Base-by-base conservation (phyloP, 1,140 invertebrate species). In the Pogonomyrmex californicus region DNA sequence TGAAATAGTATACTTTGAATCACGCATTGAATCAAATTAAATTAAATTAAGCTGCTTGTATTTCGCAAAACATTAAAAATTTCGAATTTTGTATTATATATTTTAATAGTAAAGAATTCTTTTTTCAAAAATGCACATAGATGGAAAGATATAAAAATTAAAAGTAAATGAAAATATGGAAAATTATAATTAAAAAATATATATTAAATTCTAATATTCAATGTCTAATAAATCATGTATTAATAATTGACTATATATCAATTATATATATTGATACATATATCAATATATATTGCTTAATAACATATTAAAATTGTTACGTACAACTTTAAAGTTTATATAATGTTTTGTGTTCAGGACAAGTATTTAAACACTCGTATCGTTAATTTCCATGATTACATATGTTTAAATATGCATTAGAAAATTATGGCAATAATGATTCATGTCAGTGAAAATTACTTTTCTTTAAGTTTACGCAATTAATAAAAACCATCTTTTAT, bases 401-500 rank as follows among this genome's bases (percentile, higher is more conserved):
- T 41, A 75, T n/a, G 1, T 4, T 75, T 38, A 1, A 36, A 38
- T 54, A 10, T 41, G 9, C 2, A 38, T 23, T 38, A 54, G 4
- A 23, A 75, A 3, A 2, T 56, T 41, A 23, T 38, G 9, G 5
- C 36, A 36, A 2, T 23, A 54, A 73, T 6, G 2, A 0, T 38
- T 38, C n/a, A 56, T 54, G 54, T 70, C 0, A 63, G 17, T 44
- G 4, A 5, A 73, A 54, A 38, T 58, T 14, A 75, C 36, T 77
- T 77, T 17, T 77, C 12, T 77, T 3, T 7, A 41, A 76, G 44
- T 44, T 60, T 76, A 60, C 30, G 56, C 30, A n/a, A n/a, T 60
- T 9, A 33, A 77, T 36, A 4, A 47, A 30, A 38, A 62, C 23
- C 23, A 36, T 14, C 44, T 44, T 58, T 17, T 17, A 3, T 63